Evolutionary conservation across 1,140 invertebrate genomes (phyloP), one percentile per base, ranked within the genome.

Genomic region (Drepana arcuata): DNA sequence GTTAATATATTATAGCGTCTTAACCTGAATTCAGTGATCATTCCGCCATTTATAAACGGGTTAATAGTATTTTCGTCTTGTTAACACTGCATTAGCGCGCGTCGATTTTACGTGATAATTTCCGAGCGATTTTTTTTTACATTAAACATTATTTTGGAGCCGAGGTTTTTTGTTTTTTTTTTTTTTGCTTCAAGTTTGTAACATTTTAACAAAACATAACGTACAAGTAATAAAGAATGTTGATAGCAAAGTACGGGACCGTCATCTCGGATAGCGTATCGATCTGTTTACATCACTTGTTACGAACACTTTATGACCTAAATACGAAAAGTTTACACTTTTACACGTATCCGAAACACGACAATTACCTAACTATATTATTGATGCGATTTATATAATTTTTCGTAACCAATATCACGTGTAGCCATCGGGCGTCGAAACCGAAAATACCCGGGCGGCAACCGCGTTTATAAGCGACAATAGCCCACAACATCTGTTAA

Each of bases 401-500:
- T 21, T 21, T 21, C 18, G 24, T 10, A 26, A n/a, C 10, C 24
- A 26, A 6, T 10, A 60, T 67, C 67, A 69, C 68, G 68, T 71
- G 70, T 42, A 34, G 42, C 32, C 46, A 51, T 59, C 48, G 39
- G 37, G 43, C 50, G 56, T 51, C 59, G 47, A 55, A 58, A 53
- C 60, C 69, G 64, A 81, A 81, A 81, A 81, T 81, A 81, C 70
- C 72, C 75, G 69, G 75, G 67, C 72, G 70, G 73, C 66, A 50
- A 51, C 55, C 67, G 68, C 63, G 58, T 57, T 59, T 51, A 60
- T 65, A 81, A 78, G 73, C 73, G 69, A 75, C 71, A 75, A 50
- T 75, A 81, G 77, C 77, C 69, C 77, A 81, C 77, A 81, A 81
- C 77, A 81, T 75, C 73, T 81, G 77, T 81, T 81, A 81, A 81